Evolutionary conservation across 2,888 invertebrate genomes (phyloP), one percentile per base, ranked within the genome.

Genomic region (Agriopis aurantiaria): DNA sequence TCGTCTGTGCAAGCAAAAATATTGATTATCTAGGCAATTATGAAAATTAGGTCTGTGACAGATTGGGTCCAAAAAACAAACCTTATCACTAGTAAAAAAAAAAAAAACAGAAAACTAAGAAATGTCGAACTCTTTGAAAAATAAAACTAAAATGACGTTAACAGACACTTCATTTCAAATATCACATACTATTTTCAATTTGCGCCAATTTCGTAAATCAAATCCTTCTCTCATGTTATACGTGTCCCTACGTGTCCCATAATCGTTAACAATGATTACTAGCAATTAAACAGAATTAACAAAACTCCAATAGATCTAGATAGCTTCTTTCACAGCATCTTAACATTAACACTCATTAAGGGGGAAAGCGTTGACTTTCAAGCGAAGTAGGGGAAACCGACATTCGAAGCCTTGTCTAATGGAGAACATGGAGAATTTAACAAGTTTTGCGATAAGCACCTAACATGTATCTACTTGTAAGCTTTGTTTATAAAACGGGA

Each of bases 281-380:
- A 40, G 14, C 46, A 53, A 62, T 46, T 62, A 48, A 64, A 56
- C 48, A 41, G 8, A 46, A 48, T 49, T 51, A 56, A 55, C 48
- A 61, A 60, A 56, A 49, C 41, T 9, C n/a, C 8, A 48, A 40
- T 23, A 11, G 14, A 52, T 53, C 52, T 17, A 56, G 56, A 49
- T 56, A 61, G 41, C 23, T 10, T 40, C 40, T 40, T 60, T 56
- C 49, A 40, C 56, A 61, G 55, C 49, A 51, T 56, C 52, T 23
- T 55, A 67, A 67, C 53, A 60, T 66, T 60, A 56, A 12, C 61
- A 61, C 56, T 67, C 33, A 61, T 61, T 61, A 67, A 52, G 17
- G 14, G 57, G 66, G 61, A 67, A 55, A 67, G 60, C 60, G 56
- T 57, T 8, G 48, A 48, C 64, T 56, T 59, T 65, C 52, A 46